Evolutionary conservation across 2,113 vertebrate species (phyloP), one percentile per base, ranked within the genome.

Genomic region (Psittacara wagleri): DNA sequence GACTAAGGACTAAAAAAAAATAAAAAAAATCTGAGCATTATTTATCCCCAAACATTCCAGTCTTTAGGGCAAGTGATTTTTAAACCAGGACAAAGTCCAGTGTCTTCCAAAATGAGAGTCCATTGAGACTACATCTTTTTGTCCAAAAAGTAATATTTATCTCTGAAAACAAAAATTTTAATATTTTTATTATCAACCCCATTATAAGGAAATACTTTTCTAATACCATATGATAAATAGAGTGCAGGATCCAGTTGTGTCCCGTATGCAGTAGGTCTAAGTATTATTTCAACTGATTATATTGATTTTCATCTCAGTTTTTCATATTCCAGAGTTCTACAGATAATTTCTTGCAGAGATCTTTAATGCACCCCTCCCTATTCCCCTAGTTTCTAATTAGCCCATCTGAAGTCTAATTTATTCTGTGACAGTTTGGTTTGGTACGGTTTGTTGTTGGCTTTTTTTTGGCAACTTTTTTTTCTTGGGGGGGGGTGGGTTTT

Each of bases 171-270:
- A 54, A 24, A 35, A 17, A 14, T 69, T 37, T 48, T 24, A 57
- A 31, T 66, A 77, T 35, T 33, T 70, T 77, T 35, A 15, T 28
- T 70, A 18, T 67, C 8, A 73, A 33, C 19, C 62, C 7, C 6
- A 14, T 61, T 51, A 7, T 39, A 79, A 57, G 29, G 23, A 62
- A 83, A 62, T 59, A 23, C 1, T 70, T 86, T 68, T 55, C n/a
- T 55, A 66, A 59, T 91, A 19, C 6, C 0, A 0, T 51, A 12
- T 41, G 2, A 13, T 75, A 48, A 69, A 48, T 23, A 44, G 14
- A 15, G 48, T 86, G 10, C 8, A 49, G 17, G 9, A 48, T 18
- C 17, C 22, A 51, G 6, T 35, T 76, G 3, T 85, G 10, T 51
- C 19, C 17, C 7, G 8, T 81, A 2, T 33, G 23, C 13, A 22